Conservation (phyloP, 2,797 vertebrate species). For the Spheniscus humboldti region DNA sequence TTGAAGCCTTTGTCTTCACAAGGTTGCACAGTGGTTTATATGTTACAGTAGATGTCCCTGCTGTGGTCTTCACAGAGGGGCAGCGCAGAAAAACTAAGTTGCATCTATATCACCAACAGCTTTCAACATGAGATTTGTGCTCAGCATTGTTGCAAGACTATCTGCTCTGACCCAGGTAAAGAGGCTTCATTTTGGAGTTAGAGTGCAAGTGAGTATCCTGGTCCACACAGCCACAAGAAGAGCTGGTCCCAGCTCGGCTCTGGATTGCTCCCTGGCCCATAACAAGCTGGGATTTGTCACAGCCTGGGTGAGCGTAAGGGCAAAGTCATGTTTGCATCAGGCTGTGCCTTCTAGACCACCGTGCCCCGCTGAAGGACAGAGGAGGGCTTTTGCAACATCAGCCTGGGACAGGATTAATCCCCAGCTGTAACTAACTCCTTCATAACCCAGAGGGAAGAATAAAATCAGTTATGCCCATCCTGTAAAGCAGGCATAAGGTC, state of each 20-base stretch:
- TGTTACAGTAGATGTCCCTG: no score
- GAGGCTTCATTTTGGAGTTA: neutral
- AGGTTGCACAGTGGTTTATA: neutral
- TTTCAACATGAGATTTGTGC: neutral
- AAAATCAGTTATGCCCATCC: neutral
- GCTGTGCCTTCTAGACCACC: neutral
- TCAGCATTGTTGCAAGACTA: neutral
- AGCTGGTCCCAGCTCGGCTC: neutral
- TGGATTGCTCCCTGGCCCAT: neutral
- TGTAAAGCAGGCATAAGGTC: neutral
- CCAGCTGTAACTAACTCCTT: neutral
- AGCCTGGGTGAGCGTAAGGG: neutral
- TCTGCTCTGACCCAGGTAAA: neutral
- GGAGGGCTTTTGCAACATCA: neutral
- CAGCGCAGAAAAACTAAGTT: neutral
- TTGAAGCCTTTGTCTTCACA: slow-evolving; percentile 6
- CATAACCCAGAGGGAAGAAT: neutral
- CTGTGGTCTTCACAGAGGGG: no score
- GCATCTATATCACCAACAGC: neutral
- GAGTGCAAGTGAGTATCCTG: neutral
- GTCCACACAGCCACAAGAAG: neutral
- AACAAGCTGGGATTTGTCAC: neutral
- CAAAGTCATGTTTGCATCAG: neutral
- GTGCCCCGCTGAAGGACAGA: neutral
- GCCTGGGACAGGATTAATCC: neutral